phyloP scores from a whole-genome alignment of 2,113 vertebrate species.

The Seriola dumerili region DNA sequence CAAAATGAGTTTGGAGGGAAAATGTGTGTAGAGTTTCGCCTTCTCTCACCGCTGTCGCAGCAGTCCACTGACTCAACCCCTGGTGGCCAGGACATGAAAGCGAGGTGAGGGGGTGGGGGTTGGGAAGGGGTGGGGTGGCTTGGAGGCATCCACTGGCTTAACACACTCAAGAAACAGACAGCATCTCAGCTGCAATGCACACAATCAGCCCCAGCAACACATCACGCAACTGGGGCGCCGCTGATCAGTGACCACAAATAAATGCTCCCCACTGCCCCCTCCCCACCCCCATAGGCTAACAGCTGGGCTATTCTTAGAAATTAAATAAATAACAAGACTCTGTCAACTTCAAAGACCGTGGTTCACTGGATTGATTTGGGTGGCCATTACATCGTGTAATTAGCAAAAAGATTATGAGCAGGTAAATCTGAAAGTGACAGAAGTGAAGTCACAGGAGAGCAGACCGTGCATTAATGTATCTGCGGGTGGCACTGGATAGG shows the following conservation, averaged over 20 bases:
- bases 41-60: slow-evolving; percentile 22
- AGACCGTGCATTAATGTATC: slow-evolving; percentile 35
- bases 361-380: slow-evolving; percentile 16
- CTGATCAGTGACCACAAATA: slow-evolving; percentile 69
- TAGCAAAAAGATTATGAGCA: slow-evolving; percentile 38
- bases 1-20: slow-evolving; percentile 43
- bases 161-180: slow-evolving; percentile 22
- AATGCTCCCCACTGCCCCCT: slow-evolving; percentile 41
- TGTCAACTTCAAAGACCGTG: slow-evolving; percentile 14
- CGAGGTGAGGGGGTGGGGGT: background rate
- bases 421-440: slow-evolving; percentile 34
- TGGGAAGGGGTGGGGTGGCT: background rate
- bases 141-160: slow-evolving; percentile 39
- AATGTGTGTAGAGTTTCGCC: slow-evolving; percentile 21
- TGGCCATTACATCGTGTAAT: slow-evolving; percentile 35
- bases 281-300: slow-evolving; percentile 23
- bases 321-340: slow-evolving; percentile 27
- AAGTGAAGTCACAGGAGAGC: slow-evolving; percentile 26
- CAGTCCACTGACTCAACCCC: slow-evolving; percentile 40
- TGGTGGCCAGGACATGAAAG: slow-evolving; percentile 16
- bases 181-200: slow-evolving; percentile 47
- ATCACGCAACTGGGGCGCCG: slow-evolving; percentile 46
- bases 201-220: slow-evolving; percentile 37
- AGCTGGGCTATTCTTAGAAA: slow-evolving; percentile 63
- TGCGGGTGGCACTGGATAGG: slow-evolving; percentile 1